Conservation (phyloP, 2,797 vertebrate genomes). For the Iguana delicatissima region DNA sequence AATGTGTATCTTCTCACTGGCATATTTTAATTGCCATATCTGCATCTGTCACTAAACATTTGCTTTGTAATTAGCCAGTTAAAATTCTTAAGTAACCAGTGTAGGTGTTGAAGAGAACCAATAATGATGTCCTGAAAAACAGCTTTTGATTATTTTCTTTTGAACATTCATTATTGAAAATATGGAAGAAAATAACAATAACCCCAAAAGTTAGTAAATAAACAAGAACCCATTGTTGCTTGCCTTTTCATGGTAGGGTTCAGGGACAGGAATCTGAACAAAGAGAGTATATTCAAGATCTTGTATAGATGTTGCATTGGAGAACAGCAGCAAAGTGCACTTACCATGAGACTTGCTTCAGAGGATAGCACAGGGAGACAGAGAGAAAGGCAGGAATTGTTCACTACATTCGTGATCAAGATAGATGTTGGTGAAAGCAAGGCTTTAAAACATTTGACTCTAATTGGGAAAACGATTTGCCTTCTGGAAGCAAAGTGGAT, state of each 20-base stretch:
- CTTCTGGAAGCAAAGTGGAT: neutral
- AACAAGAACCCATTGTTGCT: neutral
- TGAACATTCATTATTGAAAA: too few species aligned
- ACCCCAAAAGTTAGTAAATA: neutral
- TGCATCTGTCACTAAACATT: neutral
- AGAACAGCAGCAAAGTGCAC: neutral
- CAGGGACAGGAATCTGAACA: neutral
- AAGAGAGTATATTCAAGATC: neutral
- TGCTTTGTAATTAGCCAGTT: neutral
- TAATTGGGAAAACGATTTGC: neutral
- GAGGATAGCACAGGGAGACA: neutral
- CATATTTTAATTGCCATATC: neutral
- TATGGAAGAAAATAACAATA: neutral
- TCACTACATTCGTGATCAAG: neutral
- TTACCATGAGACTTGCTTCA: neutral
- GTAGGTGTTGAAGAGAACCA: neutral
- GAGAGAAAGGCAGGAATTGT: neutral
- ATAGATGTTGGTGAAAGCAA: neutral
- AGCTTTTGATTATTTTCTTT: neutral
- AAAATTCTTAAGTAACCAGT: neutral
- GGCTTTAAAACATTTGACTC: neutral
- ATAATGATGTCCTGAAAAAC: neutral
- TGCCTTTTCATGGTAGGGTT: neutral
- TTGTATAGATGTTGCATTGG: neutral
- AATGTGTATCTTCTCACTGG: neutral